phyloP scores from a whole-genome alignment of 2,888 invertebrate genomes.

The Cylindroiulus punctatus region DNA sequence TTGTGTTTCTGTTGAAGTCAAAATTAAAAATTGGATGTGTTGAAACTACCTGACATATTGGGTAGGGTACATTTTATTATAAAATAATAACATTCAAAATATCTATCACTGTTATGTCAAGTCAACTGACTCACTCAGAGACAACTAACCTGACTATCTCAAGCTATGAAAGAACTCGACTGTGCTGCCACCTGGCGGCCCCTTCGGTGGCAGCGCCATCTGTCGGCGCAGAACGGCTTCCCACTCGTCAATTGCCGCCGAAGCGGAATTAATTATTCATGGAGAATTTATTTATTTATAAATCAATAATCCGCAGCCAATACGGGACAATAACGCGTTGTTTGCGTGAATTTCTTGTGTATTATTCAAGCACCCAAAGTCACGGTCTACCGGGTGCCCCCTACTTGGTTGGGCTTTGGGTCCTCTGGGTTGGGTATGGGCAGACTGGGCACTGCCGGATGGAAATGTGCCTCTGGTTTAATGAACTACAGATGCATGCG shows the following conservation, averaged over 20 bases:
- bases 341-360: conserved; percentile 10
- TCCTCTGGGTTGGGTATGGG: too few species aligned
- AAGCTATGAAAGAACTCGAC: neutral
- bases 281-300: neutral
- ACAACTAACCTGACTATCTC: neutral
- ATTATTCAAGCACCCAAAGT: neutral
- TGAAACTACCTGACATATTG: too few species aligned
- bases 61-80: too few species aligned
- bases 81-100: too few species aligned
- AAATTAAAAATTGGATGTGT: too few species aligned
- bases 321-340: neutral
- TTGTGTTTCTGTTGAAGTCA: too few species aligned
- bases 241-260: neutral
- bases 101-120: too few species aligned
- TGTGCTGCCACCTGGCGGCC: neutral
- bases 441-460: too few species aligned
- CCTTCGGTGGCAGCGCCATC: neutral
- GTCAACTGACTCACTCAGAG: too few species aligned
- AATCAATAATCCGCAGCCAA: conserved; percentile 18
- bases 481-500: too few species aligned
- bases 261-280: neutral
- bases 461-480: too few species aligned
- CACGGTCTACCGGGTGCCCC: neutral
- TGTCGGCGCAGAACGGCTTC: neutral
- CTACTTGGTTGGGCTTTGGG: too few species aligned